Base-by-base conservation (phyloP, 2,113 vertebrate species). In the Bungarus multicinctus region DNA sequence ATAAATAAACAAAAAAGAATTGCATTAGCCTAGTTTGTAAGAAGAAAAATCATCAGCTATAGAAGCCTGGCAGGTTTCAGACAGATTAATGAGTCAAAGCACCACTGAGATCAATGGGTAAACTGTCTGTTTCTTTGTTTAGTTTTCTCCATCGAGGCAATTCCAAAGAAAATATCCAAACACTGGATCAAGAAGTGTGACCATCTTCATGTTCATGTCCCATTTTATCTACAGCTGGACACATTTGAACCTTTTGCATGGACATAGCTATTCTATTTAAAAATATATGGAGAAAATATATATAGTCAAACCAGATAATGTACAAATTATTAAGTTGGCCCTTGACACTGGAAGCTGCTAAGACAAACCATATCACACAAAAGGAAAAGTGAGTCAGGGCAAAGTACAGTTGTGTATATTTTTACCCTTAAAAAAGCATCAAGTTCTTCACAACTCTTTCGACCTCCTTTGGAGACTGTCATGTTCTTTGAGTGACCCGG, bases 401-500 rank as follows among this genome's bases (percentile, higher is more conserved):
- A 27, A 25, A 8, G 55, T 10, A 87, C 7, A 7, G 18, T 30
- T 57, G 52, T 86, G 11, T n/a, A 2, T 50, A 2, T 50, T 60
- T 98, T 98, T 96, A 99, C 99, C 96, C 98, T 98, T 89, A 99
- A 96, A 95, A 98, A 99, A 2, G 99, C 98, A 0, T 94, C 43
- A 34, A 99, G 98, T 53, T 99, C 99, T 96, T 99, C 99, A 0
- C 99, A 99, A 86, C 98, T 96, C 11, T 97, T 98, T 0, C 87
- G 93, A 3, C 95, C 97, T 0, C 98, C 98, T 64, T 98, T 98
- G 12, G 95, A 90, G 89, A 99, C 97, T 0, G 97, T 98, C 98
- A 99, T 99, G 96, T 98, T 98, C 97, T 99, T 99, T 0, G 98
- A 96, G 96, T 99, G 99, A 90, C 97, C 97, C 0, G 98, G 97